These are phyloP conservation scores for Cyclina sinensis DNA, from an alignment of 1,140 invertebrate genomes.

Conservation along the genomic window DNA sequence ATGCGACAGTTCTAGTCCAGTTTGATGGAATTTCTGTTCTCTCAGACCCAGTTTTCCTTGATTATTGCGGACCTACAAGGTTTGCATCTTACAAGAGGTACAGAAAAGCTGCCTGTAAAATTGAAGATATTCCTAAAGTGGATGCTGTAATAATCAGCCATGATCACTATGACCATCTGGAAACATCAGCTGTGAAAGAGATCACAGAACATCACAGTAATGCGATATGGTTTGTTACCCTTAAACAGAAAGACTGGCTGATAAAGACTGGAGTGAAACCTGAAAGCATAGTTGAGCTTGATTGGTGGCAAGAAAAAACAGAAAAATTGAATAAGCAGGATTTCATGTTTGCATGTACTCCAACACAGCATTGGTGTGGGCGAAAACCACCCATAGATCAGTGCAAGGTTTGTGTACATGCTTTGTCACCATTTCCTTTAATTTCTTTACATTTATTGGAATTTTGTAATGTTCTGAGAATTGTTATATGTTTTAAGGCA, in stretches of 20 bases:
- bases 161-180: slow-evolving; percentile 88
- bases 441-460: too few species aligned
- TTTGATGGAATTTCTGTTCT: slow-evolving; percentile 86
- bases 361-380: slow-evolving; percentile 88
- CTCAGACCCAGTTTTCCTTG: slow-evolving; percentile 86
- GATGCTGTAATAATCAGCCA: slow-evolving; percentile 88
- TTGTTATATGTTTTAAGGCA: too few species aligned
- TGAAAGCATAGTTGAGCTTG: slow-evolving; percentile 86
- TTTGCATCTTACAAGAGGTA: slow-evolving; percentile 68
- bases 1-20: slow-evolving; percentile 87
- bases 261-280: slow-evolving; percentile 70
- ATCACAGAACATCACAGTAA: slow-evolving; percentile 74
- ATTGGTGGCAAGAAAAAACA: slow-evolving; percentile 87
- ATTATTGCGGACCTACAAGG: slow-evolving; percentile 71
- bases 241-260: slow-evolving; percentile 85
- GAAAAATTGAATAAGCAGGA: slow-evolving; percentile 18
- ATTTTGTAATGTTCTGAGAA: too few species aligned
- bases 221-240: slow-evolving; percentile 87
- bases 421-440: too few species aligned
- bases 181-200: slow-evolving; percentile 81
- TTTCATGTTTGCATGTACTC: slow-evolving; percentile 86
- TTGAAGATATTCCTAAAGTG: slow-evolving; percentile 79
- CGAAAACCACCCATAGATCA: slow-evolving; percentile 82
- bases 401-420: slow-evolving; percentile 85
- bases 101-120: slow-evolving; percentile 65